Evolutionary conservation across 1,140 invertebrate genomes (phyloP), one percentile per base, ranked within the genome.

Genomic region (Pantala flavescens): DNA sequence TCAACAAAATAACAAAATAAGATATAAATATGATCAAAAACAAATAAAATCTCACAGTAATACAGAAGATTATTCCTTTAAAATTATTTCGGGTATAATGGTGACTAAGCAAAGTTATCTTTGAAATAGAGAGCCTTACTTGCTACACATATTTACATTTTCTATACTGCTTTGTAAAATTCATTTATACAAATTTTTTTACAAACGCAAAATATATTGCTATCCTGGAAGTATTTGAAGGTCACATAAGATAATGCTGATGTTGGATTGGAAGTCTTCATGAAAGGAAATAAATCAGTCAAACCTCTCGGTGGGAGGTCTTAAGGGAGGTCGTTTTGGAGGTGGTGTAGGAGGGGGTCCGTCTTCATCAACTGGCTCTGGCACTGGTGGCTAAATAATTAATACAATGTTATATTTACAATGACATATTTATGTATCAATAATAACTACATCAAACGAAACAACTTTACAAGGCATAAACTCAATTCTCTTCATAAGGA

Each of bases 291-390:
- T 19, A 49, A 11, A 63, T 63, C 49, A 63, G 49, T 63, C 49
- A 16, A 63, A 19, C 49, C 49, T 63, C 49, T 74, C 49, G 55
- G 43, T 14, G 10, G 78, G 77, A 49, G 76, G 76, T 55, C 78
- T 78, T 19, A 78, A 63, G 21, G 71, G 71, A 9, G 85, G 85
- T 76, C 85, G 85, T 80, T 87, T 87, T n/a, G 86, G 86, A 10
- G 86, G 86, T 63, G 86, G 86, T 63, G 83, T 85, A 42, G 86
- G 86, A 42, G 86, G 86, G 74, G 82, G 79, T 74, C 81, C 81
- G 55, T 81, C 81, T 71, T 80, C 82, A 71, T 80, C 82, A 76
- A 81, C 76, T 63, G 81, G 81, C 75, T 82, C 81, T 0, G 81
- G 81, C 23, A 81, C 82, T 19, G 81, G 80, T 28, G 80, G 82